Conservation (phyloP, 2,797 vertebrate genomes). For the Hozukius guyotensis region DNA sequence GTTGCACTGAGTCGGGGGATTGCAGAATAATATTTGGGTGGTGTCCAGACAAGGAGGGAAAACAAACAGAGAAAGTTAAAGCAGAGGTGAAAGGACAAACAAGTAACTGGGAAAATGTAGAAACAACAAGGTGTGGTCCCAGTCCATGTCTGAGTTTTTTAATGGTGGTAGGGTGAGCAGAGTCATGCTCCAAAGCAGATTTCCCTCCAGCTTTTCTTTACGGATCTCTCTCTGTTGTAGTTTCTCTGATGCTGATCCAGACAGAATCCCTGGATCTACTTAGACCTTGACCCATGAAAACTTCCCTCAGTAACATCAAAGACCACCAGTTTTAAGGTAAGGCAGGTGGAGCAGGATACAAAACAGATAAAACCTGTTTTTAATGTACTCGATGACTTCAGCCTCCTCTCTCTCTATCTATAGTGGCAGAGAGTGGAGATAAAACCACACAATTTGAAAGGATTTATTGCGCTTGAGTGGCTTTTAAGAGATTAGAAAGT, state of each 20-base stretch:
- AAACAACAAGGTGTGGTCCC: background rate
- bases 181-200: conserved; percentile 9
- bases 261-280: conserved; percentile 20
- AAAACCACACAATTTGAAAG: background rate
- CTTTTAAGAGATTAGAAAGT: background rate
- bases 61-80: conserved; percentile 49
- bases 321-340: background rate
- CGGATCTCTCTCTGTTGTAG: background rate
- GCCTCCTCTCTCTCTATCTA: background rate
- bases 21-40: conserved; percentile 54
- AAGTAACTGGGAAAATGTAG: background rate
- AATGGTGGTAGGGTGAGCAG: background rate
- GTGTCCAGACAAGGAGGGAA: conserved; percentile 38
- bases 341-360: background rate
- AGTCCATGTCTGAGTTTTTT: background rate
- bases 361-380: conserved; percentile 1
- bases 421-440: background rate
- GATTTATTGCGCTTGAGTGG: background rate
- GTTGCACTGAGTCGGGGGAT: conserved; percentile 7
- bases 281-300: conserved; percentile 7
- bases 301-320: conserved; percentile 15
- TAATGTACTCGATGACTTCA: background rate
- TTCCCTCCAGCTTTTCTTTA: background rate
- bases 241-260: conserved; percentile 11
- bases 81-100: conserved; percentile 32